Conservation (phyloP, 1,140 invertebrate species). For the Caenorhabditis elegans region WBcel235 BX284606.5:5477501-5478000, state of each 20-base stretch:
- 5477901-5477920: too few species aligned
- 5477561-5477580: background rate
- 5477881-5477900: too few species aligned
- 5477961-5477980: too few species aligned
- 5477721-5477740: background rate
- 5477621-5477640: background rate
- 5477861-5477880: background rate
- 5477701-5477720: background rate
- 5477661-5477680: background rate
- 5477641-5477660: background rate
- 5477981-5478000: too few species aligned
- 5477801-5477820: background rate
- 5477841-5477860: background rate
- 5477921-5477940: too few species aligned
- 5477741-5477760: background rate
- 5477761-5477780: background rate
- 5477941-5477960: too few species aligned
- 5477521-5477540: background rate
- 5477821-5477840: background rate
- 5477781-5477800: background rate
- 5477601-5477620: background rate
- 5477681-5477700: constrained; percentile 1
- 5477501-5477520: background rate
- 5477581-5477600: constrained; percentile 7
- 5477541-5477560: background rate